These are phyloP conservation scores for Dascyllus trimaculatus DNA, from an alignment of 2,113 vertebrate genomes.

Conservation along the genomic window DNA sequence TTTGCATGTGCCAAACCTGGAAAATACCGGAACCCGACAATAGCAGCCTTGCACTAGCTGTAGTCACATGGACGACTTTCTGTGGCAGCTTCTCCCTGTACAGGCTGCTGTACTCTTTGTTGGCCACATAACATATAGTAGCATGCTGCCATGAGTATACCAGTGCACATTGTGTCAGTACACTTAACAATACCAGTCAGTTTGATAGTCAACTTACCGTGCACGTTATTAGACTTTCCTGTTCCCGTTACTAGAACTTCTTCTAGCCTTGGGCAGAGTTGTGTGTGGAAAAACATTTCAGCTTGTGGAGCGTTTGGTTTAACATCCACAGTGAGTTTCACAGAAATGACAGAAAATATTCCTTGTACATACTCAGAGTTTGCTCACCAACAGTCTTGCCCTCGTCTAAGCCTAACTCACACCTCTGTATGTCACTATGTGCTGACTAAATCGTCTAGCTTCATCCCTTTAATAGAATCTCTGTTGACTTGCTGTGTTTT, in stretches of 20 bases:
- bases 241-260: neutral
- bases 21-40: constrained; percentile 58
- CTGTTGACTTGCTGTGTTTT: constrained; percentile 34
- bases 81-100: constrained; percentile 35
- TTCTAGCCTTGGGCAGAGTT: constrained; percentile 7
- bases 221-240: neutral
- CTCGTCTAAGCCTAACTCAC: constrained; percentile 23
- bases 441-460: constrained; percentile 21
- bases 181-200: constrained; percentile 42
- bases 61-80: constrained; percentile 40
- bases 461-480: constrained; percentile 64
- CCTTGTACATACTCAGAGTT: constrained; percentile 44
- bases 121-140: constrained; percentile 30
- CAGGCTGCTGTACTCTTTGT: constrained; percentile 19
- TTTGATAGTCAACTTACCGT: constrained; percentile 15
- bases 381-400: constrained; percentile 24
- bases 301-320: constrained; percentile 32
- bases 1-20: constrained; percentile 79
- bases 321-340: constrained; percentile 25
- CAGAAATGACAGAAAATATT: constrained; percentile 31
- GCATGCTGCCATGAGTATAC: constrained; percentile 56
- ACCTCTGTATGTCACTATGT: constrained; percentile 32
- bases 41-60: constrained; percentile 73
- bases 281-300: constrained; percentile 23
- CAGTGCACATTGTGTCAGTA: constrained; percentile 46